phyloP scores from a whole-genome alignment of 2,113 vertebrate genomes.

The Verasper variegatus region DNA sequence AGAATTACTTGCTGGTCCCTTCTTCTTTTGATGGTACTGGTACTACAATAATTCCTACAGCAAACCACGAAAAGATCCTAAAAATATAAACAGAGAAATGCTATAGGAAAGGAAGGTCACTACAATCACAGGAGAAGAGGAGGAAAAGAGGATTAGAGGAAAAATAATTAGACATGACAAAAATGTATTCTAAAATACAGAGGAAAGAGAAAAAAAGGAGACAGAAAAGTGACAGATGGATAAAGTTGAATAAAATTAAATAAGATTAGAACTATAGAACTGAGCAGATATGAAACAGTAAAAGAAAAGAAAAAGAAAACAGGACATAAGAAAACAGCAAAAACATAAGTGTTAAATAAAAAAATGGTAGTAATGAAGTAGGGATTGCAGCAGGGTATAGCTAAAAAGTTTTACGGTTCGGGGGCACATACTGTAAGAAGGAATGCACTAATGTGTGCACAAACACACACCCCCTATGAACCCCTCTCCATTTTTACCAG shows the following conservation, averaged over 20 bases:
- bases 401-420: neutral
- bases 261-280: neutral
- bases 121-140: neutral
- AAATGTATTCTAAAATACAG: neutral
- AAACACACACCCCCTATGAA: slow-evolving; percentile 9
- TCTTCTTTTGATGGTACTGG: neutral
- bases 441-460: neutral
- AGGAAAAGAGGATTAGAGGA: neutral
- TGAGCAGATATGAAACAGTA: neutral
- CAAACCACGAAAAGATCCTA: slow-evolving; percentile 46
- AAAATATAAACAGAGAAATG: slow-evolving; percentile 31
- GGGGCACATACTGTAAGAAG: slow-evolving; percentile 10
- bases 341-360: neutral
- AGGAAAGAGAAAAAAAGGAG: neutral
- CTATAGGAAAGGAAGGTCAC: neutral
- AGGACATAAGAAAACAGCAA: neutral
- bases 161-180: slow-evolving; percentile 1
- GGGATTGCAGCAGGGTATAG: neutral
- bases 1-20: slow-evolving; percentile 57
- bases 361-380: neutral
- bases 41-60: slow-evolving; percentile 41
- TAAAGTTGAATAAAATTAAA: neutral
- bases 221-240: neutral
- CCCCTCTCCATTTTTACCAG: slow-evolving; percentile 39
- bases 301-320: neutral